Evolutionary conservation across 2,888 invertebrate species (phyloP).

Genomic region (Leistus spinibarbis): DNA sequence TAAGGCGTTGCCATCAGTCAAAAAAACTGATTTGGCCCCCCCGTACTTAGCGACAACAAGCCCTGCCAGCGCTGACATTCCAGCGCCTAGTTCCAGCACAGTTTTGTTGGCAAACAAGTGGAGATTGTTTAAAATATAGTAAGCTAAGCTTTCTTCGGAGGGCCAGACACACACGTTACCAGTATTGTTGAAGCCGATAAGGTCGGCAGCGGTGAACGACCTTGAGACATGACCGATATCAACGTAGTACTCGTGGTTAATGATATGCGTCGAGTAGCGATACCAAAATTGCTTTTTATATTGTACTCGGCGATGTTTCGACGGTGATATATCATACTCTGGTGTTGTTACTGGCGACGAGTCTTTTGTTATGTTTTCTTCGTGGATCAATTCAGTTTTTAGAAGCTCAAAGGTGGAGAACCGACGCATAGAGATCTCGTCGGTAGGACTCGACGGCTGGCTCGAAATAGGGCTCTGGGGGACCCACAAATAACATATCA

Average conservation of each 20-base stretch:
- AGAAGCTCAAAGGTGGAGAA: slow-evolving; percentile 66
- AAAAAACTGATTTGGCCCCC: slow-evolving; percentile 65
- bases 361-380: slow-evolving; percentile 40
- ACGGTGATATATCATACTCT: slow-evolving; percentile 52
- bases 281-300: slow-evolving; percentile 65
- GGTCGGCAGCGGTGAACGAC: slow-evolving; percentile 70
- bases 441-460: slow-evolving; percentile 57
- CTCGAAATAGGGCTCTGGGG: slow-evolving; percentile 55
- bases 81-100: slow-evolving; percentile 81
- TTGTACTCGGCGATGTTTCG: slow-evolving; percentile 49
- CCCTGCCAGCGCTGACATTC: slow-evolving; percentile 84
- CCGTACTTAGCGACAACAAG: slow-evolving; percentile 73
- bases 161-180: slow-evolving; percentile 83
- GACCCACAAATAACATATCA: slow-evolving; percentile 7
- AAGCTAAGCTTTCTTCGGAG: slow-evolving; percentile 76
- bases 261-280: slow-evolving; percentile 63
- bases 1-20: slow-evolving; percentile 80
- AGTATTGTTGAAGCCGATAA: slow-evolving; percentile 83
- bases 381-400: slow-evolving; percentile 56
- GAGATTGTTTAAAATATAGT: slow-evolving; percentile 69
- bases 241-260: slow-evolving; percentile 60
- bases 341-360: not conserved
- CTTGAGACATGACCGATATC: slow-evolving; percentile 66
- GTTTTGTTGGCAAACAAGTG: slow-evolving; percentile 68
- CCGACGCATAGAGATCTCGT: slow-evolving; percentile 63